Base-by-base conservation (phyloP, 2,888 invertebrate species). In the Drosophila algonquin region DNA sequence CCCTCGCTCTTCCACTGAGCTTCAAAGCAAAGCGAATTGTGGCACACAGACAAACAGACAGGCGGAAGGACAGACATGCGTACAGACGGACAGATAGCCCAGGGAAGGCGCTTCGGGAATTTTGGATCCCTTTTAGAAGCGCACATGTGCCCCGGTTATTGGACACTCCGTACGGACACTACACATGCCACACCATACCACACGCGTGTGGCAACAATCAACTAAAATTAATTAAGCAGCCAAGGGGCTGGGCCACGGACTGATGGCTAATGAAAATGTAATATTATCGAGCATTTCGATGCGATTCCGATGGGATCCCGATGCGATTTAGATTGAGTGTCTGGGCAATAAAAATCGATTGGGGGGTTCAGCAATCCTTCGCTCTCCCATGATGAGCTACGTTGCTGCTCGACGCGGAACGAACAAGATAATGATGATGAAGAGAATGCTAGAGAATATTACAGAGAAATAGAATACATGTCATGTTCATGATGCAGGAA, bases 121-220 rank as follows among this genome's bases (percentile, higher is more conserved):
- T n/a, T 68, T 46, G 61, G 72, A 63, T 40, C 76, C 72, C 81
- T 75, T 80, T 74, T 65, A 76, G 79, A 73, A 75, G 73, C 70
- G 78, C 73, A 78, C 81, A 87, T 87, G 87, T 86, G 80, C 81
- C 73, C 59, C 83, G 89, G 83, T 76, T 83, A 89, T 83, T 89
- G 83, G 89, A 89, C 86, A 89, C 89, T 89, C 80, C 44, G 16
- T 54, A 18, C 54, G 60, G 60, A 67, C 72, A 54, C 56, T 47
- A 84, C 83, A 82, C 88, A 88, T 89, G 80, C 75, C 86, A 87
- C 40, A n/a, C 40, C 40, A 40, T 40, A 7, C 40, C 40, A 40
- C n/a, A n/a, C 40, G 40, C 40, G 40, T 40, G 40, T 40, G 40
- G 40, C 40, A 40, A n/a, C 68, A 79, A 76, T 87, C 71, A 82